Conservation (phyloP, 2,797 vertebrate genomes). For the Pteropus rufus region DNA sequence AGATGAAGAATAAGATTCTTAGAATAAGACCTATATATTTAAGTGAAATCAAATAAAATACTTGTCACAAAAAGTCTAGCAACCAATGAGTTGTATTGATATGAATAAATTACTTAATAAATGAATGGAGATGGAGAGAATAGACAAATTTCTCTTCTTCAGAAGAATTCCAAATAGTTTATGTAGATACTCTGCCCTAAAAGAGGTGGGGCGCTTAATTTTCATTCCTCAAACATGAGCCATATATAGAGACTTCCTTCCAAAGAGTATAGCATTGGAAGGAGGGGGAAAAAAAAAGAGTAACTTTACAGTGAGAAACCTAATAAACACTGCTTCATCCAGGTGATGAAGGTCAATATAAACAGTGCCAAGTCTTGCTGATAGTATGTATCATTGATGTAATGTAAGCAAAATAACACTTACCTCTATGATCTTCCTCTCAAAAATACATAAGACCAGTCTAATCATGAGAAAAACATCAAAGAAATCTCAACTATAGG, state of each 20-base stretch:
- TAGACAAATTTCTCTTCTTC: not conserved
- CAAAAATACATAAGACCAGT: not conserved
- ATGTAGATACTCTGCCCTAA: not conserved
- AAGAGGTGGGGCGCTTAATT: not conserved
- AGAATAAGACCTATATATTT: not conserved
- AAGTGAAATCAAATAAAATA: not conserved
- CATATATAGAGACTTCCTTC: not conserved
- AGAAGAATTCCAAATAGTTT: not conserved
- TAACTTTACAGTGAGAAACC: not conserved
- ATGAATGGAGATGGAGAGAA: not conserved
- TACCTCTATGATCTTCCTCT: not conserved
- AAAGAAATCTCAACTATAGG: not conserved
- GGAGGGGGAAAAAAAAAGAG: accelerated
- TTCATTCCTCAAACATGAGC: not conserved
- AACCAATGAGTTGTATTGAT: not conserved
- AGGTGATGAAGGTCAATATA: not conserved
- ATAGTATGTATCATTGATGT: not conserved
- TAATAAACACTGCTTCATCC: not conserved
- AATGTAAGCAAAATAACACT: not conserved
- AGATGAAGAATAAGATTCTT: not conserved
- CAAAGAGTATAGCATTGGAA: not conserved
- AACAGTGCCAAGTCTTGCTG: not conserved
- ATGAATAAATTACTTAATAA: not conserved
- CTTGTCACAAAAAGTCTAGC: not conserved
- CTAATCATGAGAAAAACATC: not conserved